A percentile compares a stretch with the other conserved stretches of the same genome.
Conservation (phyloP, 2,113 vertebrate species). For the Lampris megalopsis region DNA sequence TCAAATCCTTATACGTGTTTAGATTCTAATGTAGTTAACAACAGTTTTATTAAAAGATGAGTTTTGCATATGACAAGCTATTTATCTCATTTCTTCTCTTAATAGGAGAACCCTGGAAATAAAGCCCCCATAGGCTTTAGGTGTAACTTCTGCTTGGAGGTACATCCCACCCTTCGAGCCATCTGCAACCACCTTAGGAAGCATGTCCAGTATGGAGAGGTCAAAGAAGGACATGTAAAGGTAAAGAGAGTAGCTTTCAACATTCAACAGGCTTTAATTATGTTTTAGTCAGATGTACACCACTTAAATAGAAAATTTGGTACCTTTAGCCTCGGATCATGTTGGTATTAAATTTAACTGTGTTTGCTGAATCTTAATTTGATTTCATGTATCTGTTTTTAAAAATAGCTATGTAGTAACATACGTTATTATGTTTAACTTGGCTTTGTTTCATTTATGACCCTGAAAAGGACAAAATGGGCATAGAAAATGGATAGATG, state of each 20-base stretch:
- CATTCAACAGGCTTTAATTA: not conserved
- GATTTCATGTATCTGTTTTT: no score
- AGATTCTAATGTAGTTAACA: no score
- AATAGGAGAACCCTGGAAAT: slow-evolving; percentile 65
- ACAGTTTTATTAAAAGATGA: not conserved
- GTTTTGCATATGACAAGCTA: not conserved
- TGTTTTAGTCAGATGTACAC: not conserved
- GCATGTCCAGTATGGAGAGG: slow-evolving; percentile 94
- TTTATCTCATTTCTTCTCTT: not conserved
- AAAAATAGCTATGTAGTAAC: no score
- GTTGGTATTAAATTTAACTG: no score
- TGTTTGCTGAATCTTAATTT: no score
- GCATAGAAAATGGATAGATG: no score
- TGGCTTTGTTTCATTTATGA: no score
- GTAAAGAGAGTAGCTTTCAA: slow-evolving; percentile 64
- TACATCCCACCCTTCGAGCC: slow-evolving; percentile 94
- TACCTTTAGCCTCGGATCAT: no score
- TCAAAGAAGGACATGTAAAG: slow-evolving; percentile 85
- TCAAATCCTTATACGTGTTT: no score
- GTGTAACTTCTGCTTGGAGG: slow-evolving; percentile 97
- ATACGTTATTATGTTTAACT: no score
- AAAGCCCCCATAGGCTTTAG: slow-evolving; percentile 90
- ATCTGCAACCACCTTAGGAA: slow-evolving; percentile 99
- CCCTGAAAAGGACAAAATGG: no score
- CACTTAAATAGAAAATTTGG: not conserved